Percentiles rank a stretch among this genome's conserved stretches.
phyloP scores from a whole-genome alignment of 2,888 invertebrate genomes.

The Ophion obscuratus region DNA sequence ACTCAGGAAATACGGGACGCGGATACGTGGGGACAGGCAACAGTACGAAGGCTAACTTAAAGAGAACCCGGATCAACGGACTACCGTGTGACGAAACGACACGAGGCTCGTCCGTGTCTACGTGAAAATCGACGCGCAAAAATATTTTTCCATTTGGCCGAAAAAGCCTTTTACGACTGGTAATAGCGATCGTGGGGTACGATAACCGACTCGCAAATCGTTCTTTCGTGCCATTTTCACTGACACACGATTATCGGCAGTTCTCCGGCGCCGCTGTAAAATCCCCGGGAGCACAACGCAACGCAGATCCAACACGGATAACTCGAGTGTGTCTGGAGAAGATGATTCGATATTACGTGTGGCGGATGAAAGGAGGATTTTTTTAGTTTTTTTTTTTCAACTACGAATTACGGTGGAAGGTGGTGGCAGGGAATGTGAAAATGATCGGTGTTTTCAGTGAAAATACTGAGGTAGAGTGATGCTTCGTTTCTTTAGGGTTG shows the following conservation, averaged over 20 bases:
- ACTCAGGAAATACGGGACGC: conserved; percentile 43
- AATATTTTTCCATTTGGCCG: conserved; percentile 40
- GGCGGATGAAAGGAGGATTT: neutral
- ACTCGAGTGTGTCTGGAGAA: conserved; percentile 3
- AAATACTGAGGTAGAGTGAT: neutral
- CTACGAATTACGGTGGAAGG: neutral
- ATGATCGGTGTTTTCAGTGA: neutral
- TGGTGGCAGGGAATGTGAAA: neutral
- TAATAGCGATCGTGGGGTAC: conserved; percentile 36
- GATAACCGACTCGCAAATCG: conserved; percentile 46
- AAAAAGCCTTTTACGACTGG: conserved; percentile 45
- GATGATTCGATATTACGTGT: neutral
- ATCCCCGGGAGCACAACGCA: conserved; percentile 8
- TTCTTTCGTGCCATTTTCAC: conserved; percentile 46
- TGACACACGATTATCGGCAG: conserved; percentile 35
- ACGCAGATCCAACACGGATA: conserved; percentile 25
- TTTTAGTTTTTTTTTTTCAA: neutral
- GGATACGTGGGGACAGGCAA: neutral
- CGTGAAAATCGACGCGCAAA: conserved; percentile 31
- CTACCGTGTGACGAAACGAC: conserved; percentile 53
- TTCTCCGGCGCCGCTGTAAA: conserved; percentile 5
- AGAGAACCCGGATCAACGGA: conserved; percentile 42
- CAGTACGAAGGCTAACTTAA: conserved; percentile 30
- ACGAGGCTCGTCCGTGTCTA: neutral
- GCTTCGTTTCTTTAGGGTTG: neutral